These are phyloP conservation scores for Thecocarcelia acutangulata DNA, from an alignment of 2,888 invertebrate species.

Conservation along the genomic window DNA sequence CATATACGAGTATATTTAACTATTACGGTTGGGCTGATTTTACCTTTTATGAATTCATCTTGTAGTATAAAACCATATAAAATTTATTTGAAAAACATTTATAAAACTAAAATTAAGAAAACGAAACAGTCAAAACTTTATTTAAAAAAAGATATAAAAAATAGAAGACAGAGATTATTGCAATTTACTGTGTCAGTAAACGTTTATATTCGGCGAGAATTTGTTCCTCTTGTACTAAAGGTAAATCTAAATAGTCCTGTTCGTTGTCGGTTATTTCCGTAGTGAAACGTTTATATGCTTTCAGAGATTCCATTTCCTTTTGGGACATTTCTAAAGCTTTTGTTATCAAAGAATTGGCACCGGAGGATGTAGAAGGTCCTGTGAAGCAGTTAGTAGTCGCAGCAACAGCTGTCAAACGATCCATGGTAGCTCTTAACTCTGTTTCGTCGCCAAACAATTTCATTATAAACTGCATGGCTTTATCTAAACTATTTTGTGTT, in stretches of 20 bases:
- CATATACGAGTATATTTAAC: no score
- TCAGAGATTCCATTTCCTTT: slow-evolving; percentile 75
- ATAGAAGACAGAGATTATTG: slow-evolving; percentile 6
- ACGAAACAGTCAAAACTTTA: slow-evolving; percentile 29
- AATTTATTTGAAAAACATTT: no score
- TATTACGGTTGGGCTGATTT: no score
- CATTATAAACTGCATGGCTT: slow-evolving; percentile 84
- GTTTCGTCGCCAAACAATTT: slow-evolving; percentile 77
- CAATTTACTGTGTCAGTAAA: slow-evolving; percentile 81
- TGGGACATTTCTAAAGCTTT: slow-evolving; percentile 73
- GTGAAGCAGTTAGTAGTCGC: slow-evolving; percentile 44
- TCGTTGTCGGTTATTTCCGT: slow-evolving; percentile 84
- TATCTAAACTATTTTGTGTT: slow-evolving; percentile 83
- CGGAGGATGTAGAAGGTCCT: slow-evolving; percentile 73
- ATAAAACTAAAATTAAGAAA: not conserved
- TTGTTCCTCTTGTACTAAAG: slow-evolving; percentile 86
- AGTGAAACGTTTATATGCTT: slow-evolving; percentile 84
- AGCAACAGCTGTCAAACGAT: slow-evolving; percentile 75
- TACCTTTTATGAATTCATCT: no score
- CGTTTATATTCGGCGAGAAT: slow-evolving; percentile 86
- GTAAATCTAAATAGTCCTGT: slow-evolving; percentile 88
- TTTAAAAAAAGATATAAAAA: not conserved
- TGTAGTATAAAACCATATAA: no score
- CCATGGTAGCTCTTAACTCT: slow-evolving; percentile 75
- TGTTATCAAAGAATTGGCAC: slow-evolving; percentile 68